Evolutionary conservation across 2,888 invertebrate genomes (phyloP), one percentile per base, ranked within the genome.

Genomic region (Chouioia cunea): DNA sequence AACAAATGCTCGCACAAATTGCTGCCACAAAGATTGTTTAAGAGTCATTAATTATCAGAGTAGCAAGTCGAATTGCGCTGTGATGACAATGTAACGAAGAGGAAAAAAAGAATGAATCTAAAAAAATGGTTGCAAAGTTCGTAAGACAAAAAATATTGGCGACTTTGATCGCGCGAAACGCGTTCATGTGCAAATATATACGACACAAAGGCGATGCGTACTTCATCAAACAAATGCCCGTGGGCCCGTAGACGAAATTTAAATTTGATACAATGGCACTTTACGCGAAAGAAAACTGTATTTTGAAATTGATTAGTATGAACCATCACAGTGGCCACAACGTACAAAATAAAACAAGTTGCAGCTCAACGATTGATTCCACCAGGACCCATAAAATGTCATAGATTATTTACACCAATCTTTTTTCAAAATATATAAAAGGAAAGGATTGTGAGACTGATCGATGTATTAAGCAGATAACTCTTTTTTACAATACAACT

Each of bases 391-490:
- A 70, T 57, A 12, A 14, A 54, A 47, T 56, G 67, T 73, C 70
- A 71, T 70, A 71, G 57, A 73, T 70, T 70, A 73, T 78, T 76
- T 77, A 76, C 71, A 70, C 71, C 46, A 23, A 73, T 36, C 48
- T 58, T 16, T 64, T 74, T 69, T 64, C 12, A 59, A 66, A 54
- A 36, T 36, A 36, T 36, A 78, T 76, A 36, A 4, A 36, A 36
- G 6, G 36, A 36, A 73, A 75, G 76, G 83, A 82, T 85, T 85
- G 81, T 82, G 85, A 85, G 85, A 85, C 85, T 85, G 85, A 85
- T 84, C 80, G 83, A 82, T 82, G 79, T 83, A 82, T 83, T 81
- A 80, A 81, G 79, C 79, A 79, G 77, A 81, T 82, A 74, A 79
- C 74, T 80, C 79, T 82, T 81, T 83, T 82, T 81, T 80, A 82